Evolutionary conservation across 2,888 invertebrate species (phyloP).

Genomic region (Pheosia tremula): DNA sequence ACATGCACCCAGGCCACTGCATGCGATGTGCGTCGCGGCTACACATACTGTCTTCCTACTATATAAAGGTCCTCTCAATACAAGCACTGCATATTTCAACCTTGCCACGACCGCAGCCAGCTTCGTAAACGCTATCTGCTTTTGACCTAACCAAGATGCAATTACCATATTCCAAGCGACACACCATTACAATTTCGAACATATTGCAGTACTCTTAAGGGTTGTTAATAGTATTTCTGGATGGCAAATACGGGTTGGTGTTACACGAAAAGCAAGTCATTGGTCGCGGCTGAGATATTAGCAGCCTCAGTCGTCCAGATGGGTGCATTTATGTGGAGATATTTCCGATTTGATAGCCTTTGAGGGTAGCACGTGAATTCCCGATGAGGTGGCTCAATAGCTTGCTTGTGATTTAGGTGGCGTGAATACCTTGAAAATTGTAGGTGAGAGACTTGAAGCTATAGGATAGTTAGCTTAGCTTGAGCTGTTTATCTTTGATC

Average conservation of each 20-base stretch:
- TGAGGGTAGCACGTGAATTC: constrained; percentile 53
- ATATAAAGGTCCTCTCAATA: constrained; percentile 78
- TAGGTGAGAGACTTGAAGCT: neutral
- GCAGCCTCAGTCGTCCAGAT: constrained; percentile 68
- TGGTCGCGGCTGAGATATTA: constrained; percentile 80
- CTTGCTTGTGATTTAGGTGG: constrained; percentile 39
- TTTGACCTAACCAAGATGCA: constrained; percentile 53
- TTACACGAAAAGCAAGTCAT: constrained; percentile 66
- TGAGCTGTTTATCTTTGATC: too few species aligned
- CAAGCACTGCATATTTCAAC: constrained; percentile 81
- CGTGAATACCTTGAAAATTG: constrained; percentile 13
- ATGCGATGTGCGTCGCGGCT: constrained; percentile 60
- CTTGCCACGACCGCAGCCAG: constrained; percentile 69
- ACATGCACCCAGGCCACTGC: constrained; percentile 45
- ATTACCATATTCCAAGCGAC: constrained; percentile 17
- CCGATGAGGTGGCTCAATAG: constrained; percentile 35
- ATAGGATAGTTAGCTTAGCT: neutral
- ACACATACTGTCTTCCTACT: constrained; percentile 77
- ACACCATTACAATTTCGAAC: constrained; percentile 28
- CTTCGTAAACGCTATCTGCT: constrained; percentile 78
- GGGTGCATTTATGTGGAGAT: constrained; percentile 76
- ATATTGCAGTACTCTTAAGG: constrained; percentile 32
- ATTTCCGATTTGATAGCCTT: constrained; percentile 75
- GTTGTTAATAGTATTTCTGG: neutral
- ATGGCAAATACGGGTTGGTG: constrained; percentile 43